Conservation (phyloP, 2,888 invertebrate species). For the Pseudeuparius sepicola region DNA sequence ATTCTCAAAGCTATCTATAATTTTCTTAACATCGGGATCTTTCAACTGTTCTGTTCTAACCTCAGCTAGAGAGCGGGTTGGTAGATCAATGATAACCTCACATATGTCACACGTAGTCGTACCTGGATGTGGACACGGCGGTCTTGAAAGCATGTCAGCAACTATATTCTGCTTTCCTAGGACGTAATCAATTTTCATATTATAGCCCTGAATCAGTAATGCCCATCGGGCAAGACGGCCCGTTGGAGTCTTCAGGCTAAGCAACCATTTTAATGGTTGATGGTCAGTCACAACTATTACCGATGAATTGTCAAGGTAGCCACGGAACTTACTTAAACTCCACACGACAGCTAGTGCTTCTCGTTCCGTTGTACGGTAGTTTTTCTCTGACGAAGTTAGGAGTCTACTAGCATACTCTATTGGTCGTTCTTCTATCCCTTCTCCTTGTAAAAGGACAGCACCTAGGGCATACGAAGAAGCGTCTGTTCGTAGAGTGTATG, state of each 20-base stretch:
- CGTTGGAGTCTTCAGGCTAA: conserved; percentile 28
- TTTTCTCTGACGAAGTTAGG: conserved; percentile 23
- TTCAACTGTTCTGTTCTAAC: conserved; percentile 19
- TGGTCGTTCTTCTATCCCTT: conserved; percentile 22
- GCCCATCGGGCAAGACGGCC: conserved; percentile 39
- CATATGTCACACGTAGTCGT: background rate
- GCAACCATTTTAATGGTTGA: conserved; percentile 39
- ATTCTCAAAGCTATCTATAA: conserved; percentile 20
- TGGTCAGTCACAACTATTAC: conserved; percentile 38
- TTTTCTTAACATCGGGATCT: conserved; percentile 22
- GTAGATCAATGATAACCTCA: conserved; percentile 3
- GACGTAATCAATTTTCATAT: conserved; percentile 21
- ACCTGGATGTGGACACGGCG: background rate
- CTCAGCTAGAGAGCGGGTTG: background rate
- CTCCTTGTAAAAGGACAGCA: conserved; percentile 23
- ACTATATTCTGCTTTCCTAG: conserved; percentile 16
- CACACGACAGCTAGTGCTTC: conserved; percentile 28
- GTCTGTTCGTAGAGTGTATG: conserved; percentile 26
- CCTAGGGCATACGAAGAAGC: conserved; percentile 23
- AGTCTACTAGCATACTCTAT: conserved; percentile 28
- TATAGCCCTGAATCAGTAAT: conserved; percentile 33
- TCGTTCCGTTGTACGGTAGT: conserved; percentile 25
- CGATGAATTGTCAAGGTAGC: conserved; percentile 33
- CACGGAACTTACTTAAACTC: conserved; percentile 31
- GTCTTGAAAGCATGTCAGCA: conserved; percentile 18